Percentiles rank a stretch among this genome's conserved stretches.
Conservation (phyloP, 2,888 invertebrate species). For the Sicus ferrugineus region DNA sequence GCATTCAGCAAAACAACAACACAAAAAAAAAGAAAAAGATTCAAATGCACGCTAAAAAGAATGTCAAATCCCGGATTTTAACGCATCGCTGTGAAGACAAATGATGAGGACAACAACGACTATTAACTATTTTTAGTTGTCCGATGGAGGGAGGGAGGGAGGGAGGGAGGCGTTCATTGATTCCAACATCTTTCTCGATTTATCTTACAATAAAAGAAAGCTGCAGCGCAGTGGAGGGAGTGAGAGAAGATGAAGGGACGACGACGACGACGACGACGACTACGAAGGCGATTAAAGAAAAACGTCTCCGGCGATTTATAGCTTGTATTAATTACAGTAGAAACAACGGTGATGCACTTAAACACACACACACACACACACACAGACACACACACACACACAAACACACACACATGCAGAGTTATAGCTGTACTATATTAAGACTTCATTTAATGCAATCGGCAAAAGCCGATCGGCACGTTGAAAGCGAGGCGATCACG, state of each 20-base stretch:
- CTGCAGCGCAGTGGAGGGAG: not conserved
- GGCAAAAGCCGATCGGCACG: no score
- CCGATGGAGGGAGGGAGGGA: not conserved
- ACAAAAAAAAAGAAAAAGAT: not conserved
- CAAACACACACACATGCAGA: not conserved
- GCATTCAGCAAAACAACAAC: not conserved
- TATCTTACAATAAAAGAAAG: not conserved
- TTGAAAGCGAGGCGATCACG: no score
- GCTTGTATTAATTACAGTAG: not conserved
- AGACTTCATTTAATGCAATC: no score
- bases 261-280: not conserved
- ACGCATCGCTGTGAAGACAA: no score
- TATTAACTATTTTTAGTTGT: not conserved
- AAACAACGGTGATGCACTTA: not conserved
- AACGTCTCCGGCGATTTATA: conserved; percentile 3
- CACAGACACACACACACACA: not conserved
- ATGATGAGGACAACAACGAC: not conserved
- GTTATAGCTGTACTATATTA: no score
- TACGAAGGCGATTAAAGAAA: not conserved
- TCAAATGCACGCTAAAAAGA: no score
- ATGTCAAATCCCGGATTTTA: no score
- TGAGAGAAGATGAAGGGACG: not conserved
- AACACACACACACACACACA: not conserved
- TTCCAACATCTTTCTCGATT: not conserved
- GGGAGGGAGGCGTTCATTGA: not conserved